A percentile compares a stretch with the other conserved stretches of the same genome.
Conservation (phyloP, 2,888 invertebrate species). For the Argyresthia albistria region DNA sequence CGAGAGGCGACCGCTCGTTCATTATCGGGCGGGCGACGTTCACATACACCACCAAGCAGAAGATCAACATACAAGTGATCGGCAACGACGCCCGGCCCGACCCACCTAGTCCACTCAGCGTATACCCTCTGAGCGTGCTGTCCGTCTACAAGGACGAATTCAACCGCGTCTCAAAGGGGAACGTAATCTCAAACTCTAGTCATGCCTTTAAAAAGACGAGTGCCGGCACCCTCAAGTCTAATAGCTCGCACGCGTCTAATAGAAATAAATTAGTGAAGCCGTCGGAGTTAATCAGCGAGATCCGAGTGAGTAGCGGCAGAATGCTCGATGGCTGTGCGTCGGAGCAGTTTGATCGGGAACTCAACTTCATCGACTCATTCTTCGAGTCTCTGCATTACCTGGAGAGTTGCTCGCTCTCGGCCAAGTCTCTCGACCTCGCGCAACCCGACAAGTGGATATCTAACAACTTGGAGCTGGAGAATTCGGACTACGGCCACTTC, state of each 20-base stretch:
- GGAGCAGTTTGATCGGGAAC: conserved; percentile 59
- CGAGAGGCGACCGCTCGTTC: conserved; percentile 24
- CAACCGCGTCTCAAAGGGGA: conserved; percentile 17
- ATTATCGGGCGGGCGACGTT: conserved; percentile 49
- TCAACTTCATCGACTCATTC: conserved; percentile 64
- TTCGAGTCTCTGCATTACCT: conserved; percentile 61
- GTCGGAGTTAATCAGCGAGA: conserved; percentile 58
- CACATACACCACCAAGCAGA: conserved; percentile 52
- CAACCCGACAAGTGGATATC: conserved; percentile 36
- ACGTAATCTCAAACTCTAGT: conserved; percentile 15
- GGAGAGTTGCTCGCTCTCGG: conserved; percentile 43
- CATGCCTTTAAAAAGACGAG: conserved; percentile 13
- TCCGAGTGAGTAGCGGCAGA: conserved; percentile 41
- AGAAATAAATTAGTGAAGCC: conserved; percentile 53
- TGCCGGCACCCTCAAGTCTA: conserved; percentile 31
- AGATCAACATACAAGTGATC: conserved; percentile 52
- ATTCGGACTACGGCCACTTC: conserved; percentile 39
- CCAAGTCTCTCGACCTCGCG: conserved; percentile 32
- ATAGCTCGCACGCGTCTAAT: conserved; percentile 36
- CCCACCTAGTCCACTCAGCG: conserved; percentile 29
- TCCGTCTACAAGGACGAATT: conserved; percentile 48
- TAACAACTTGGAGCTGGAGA: conserved; percentile 27
- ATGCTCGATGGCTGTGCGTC: conserved; percentile 38
- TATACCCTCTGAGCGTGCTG: conserved; percentile 51
- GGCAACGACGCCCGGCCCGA: conserved; percentile 26